phyloP scores from a whole-genome alignment of 2,113 vertebrate species.

The Dascyllus trimaculatus region DNA sequence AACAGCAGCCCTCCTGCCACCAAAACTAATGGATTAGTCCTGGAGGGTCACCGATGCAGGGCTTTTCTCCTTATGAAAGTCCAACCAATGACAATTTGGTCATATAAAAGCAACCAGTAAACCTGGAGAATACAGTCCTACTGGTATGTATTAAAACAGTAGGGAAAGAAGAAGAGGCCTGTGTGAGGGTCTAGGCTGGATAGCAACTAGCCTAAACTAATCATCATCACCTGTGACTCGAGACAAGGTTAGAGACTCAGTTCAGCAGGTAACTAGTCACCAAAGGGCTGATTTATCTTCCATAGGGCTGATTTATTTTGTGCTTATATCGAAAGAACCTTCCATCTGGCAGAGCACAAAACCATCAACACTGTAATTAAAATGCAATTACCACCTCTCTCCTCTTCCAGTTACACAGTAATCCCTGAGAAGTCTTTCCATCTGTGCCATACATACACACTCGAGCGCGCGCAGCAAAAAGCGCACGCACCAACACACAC shows the following conservation, averaged over 20 bases:
- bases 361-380: slow-evolving; percentile 99
- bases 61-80: too few species aligned
- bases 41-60: too few species aligned
- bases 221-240: slow-evolving; percentile 54
- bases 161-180: slow-evolving; percentile 1
- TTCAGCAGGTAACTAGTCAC: slow-evolving; percentile 73
- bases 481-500: not conserved
- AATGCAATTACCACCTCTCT: slow-evolving; percentile 97
- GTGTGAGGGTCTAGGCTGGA: slow-evolving; percentile 33
- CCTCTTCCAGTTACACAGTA: slow-evolving; percentile 86
- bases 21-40: too few species aligned
- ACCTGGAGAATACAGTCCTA: too few species aligned
- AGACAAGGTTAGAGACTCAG: slow-evolving; percentile 64
- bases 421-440: slow-evolving; percentile 96
- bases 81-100: too few species aligned
- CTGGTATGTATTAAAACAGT: not conserved
- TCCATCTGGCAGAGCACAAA: slow-evolving; percentile 96
- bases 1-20: too few species aligned
- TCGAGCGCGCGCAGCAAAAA: slow-evolving; percentile 45
- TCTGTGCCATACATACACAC: slow-evolving; percentile 89
- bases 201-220: slow-evolving; percentile 57
- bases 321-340: slow-evolving; percentile 92
- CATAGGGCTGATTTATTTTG: slow-evolving; percentile 89
- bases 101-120: too few species aligned
- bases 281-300: slow-evolving; percentile 74